Percentiles rank a stretch among this genome's conserved stretches.
These are phyloP conservation scores for Dolichomitus sp. DNA, from an alignment of 2,888 invertebrate species.

Conservation along the genomic window DNA sequence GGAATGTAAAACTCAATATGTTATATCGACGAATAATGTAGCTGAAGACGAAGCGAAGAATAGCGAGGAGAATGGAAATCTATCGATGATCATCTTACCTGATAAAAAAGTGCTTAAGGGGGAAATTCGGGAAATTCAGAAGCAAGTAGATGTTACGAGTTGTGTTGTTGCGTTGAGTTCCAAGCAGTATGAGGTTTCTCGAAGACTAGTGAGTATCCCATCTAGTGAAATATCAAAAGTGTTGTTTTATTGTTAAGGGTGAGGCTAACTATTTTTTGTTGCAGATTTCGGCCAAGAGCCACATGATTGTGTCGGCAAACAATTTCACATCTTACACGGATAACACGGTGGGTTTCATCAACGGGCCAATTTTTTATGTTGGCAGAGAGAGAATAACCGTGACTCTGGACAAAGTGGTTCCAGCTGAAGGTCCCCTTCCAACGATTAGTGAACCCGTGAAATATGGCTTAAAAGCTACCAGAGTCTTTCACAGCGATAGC, in stretches of 20 bases:
- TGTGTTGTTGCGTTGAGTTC: not conserved
- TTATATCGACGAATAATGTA: not conserved
- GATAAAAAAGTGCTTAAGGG: not conserved
- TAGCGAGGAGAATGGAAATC: not conserved
- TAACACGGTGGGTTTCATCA: conserved; percentile 1
- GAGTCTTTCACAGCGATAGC: too few relatives aligned
- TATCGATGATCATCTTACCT: not conserved
- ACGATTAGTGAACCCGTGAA: conserved; percentile 25
- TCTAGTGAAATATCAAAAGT: too few relatives aligned
- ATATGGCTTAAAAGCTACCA: not conserved
- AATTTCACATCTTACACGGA: conserved; percentile 44
- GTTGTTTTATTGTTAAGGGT: too few relatives aligned
- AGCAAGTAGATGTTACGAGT: not conserved
- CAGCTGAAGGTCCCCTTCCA: conserved; percentile 18
- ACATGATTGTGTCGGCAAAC: conserved; percentile 28
- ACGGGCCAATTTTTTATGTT: not conserved
- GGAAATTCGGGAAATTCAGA: conserved; percentile 24
- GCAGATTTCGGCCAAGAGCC: conserved; percentile 40
- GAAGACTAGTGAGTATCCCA: too few relatives aligned
- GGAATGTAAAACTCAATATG: conserved; percentile 28
- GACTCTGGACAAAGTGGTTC: conserved; percentile 29
- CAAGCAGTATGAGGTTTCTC: too few relatives aligned
- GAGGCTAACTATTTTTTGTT: not conserved
- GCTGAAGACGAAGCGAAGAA: not conserved
- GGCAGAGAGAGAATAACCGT: conserved; percentile 16